phyloP scores from a whole-genome alignment of 2,888 invertebrate species.

The Saturnia pavonia region DNA sequence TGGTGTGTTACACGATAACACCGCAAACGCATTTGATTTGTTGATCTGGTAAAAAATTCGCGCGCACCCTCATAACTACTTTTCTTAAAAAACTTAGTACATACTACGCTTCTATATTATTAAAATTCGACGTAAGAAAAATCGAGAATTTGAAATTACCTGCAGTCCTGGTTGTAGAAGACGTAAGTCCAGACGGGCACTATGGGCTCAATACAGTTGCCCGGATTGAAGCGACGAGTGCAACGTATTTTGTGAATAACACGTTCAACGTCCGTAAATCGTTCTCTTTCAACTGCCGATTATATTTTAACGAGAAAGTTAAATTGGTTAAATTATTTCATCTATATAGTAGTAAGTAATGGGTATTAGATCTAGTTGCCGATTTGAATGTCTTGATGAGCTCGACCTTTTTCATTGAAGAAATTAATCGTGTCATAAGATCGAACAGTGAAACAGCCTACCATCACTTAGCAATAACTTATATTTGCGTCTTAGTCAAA shows the following conservation, averaged over 20 bases:
- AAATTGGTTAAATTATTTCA: too few species aligned
- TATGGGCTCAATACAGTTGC: slow-evolving; percentile 47
- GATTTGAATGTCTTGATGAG: too few species aligned
- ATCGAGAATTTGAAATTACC: slow-evolving; percentile 41
- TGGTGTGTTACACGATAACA: too few species aligned
- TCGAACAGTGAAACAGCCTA: too few species aligned
- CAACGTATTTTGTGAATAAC: slow-evolving; percentile 44
- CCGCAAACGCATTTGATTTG: too few species aligned
- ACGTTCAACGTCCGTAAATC: not conserved
- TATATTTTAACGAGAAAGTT: not conserved
- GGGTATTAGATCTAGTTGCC: too few species aligned
- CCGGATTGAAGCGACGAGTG: slow-evolving; percentile 63
- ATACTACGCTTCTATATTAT: not conserved
- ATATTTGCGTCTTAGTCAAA: not conserved
- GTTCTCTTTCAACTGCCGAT: not conserved
- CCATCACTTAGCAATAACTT: not conserved
- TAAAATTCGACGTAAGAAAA: not conserved
- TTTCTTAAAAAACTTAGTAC: too few species aligned
- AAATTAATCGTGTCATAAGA: too few species aligned
- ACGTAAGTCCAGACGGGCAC: slow-evolving; percentile 60
- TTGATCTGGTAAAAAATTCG: too few species aligned
- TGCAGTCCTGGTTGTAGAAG: slow-evolving; percentile 60
- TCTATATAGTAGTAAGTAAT: too few species aligned
- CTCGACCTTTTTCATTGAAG: too few species aligned
- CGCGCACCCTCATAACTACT: too few species aligned